Evolutionary conservation across 2,888 invertebrate species (phyloP).

Genomic region (Heteromurus nitidus): DNA sequence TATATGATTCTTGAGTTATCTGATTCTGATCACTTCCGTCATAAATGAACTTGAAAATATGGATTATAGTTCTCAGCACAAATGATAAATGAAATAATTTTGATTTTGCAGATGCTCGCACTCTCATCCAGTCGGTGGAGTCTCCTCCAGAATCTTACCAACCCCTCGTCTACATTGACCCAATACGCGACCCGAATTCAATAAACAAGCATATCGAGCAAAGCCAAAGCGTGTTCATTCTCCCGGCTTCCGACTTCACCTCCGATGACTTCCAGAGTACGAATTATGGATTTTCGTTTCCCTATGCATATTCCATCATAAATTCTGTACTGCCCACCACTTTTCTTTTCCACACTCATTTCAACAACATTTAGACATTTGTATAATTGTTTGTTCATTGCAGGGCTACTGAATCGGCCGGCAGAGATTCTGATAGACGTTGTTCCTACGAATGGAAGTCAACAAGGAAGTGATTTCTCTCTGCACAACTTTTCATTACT

Average conservation of each 20-base stretch:
- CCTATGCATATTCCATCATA: background rate
- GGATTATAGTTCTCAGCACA: too few species aligned
- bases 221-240: conserved; percentile 50
- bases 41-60: too few species aligned
- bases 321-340: too few species aligned
- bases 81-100: too few species aligned
- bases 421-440: conserved; percentile 58
- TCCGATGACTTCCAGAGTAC: conserved; percentile 52
- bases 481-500: conserved; percentile 58
- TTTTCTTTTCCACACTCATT: background rate
- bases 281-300: background rate
- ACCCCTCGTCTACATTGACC: conserved; percentile 51
- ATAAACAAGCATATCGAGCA: conserved; percentile 51
- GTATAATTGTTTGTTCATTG: background rate
- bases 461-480: conserved; percentile 25
- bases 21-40: too few species aligned
- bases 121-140: conserved; percentile 38
- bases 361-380: background rate
- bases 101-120: conserved; percentile 47
- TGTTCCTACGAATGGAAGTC: conserved; percentile 49
- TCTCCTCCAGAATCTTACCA: conserved; percentile 38
- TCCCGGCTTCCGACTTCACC: conserved; percentile 55
- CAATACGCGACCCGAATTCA: conserved; percentile 47
- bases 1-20: too few species aligned
- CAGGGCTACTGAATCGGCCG: conserved; percentile 54